Base-by-base conservation (phyloP, 2,113 vertebrate species). In the Caretta caretta region DNA sequence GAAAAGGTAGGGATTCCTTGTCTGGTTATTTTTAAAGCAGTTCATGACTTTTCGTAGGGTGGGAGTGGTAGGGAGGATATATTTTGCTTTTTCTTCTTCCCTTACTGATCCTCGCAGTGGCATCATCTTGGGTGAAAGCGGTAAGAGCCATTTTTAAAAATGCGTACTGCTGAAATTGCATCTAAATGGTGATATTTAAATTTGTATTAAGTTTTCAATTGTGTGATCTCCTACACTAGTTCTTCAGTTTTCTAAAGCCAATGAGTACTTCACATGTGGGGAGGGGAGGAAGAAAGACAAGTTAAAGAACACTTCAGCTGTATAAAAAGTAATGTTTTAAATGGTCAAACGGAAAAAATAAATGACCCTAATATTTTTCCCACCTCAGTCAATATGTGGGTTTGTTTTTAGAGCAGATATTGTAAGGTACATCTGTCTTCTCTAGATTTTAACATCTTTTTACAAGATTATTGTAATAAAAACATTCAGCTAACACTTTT, bases 1-100 rank as follows among this genome's bases (percentile, higher is more conserved):
- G 99, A 99, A 99, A 96, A 99, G 99, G 99, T 99, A 93, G 87
- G 80, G 38, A 48, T 72, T 10, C 56, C 10, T 35, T 80, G 19
- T 42, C 27, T n/a, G 54, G 12, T 22, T 48, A 4, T 17, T 62
- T 78, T 46, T 12, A 25, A 78, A 78, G 10, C 46, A 78, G 19
- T 75, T n/a, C 20, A 11, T 75, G n/a, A 22, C 35, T 20, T 22
- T 72, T 38, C 29, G 16, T 49, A 31, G 27, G 27, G n/a, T 8
- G 22, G 2, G 22, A 42, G 2, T 46, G 13, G 7, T 14, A 42
- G 62, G 35, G 84, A 3, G 42, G 75, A 80, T 2, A 10, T 50
- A 24, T 62, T 19, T 20, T 14, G 13, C 4, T 12, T 83, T 35
- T 53, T 3, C 6, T 6, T 96, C 25, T 81, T 94, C 35, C 57